These are phyloP conservation scores for Drosophila ogumai DNA, from an alignment of 1,140 invertebrate species.

Conservation along the genomic window DNA sequence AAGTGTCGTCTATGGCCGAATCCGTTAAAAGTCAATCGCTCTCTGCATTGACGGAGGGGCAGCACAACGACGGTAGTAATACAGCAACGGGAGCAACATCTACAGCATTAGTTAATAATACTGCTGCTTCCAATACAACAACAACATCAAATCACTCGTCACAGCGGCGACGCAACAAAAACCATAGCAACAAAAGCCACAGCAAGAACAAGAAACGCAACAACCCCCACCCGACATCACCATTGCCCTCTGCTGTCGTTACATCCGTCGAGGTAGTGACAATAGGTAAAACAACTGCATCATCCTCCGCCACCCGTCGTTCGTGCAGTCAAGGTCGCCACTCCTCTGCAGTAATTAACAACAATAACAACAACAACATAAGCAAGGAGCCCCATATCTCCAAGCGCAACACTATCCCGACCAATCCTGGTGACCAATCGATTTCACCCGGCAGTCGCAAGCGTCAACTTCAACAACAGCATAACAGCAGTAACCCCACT, in stretches of 20 bases:
- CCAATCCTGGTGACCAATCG: conserved; percentile 33
- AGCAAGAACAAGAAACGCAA: conserved; percentile 44
- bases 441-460: conserved; percentile 64
- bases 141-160: conserved; percentile 48
- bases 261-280: conserved; percentile 36
- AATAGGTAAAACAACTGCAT: conserved; percentile 3
- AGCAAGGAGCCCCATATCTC: conserved; percentile 30
- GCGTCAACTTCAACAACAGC: conserved; percentile 60
- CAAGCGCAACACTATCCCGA: conserved; percentile 31
- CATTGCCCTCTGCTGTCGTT: conserved; percentile 30
- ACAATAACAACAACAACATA: conserved; percentile 22
- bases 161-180: conserved; percentile 54
- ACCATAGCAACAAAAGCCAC: conserved; percentile 35
- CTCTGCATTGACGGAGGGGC: conserved; percentile 85
- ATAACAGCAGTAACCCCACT: conserved; percentile 14
- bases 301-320: conserved; percentile 32
- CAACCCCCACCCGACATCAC: conserved; percentile 16
- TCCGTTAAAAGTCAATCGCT: conserved; percentile 85
- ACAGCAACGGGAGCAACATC: conserved; percentile 44
- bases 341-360: conserved; percentile 7
- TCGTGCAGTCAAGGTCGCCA: conserved; percentile 65
- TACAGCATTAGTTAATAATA: conserved; percentile 38
- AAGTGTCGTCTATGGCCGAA: conserved; percentile 85
- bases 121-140: conserved; percentile 34
- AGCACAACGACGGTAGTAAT: conserved; percentile 74